Conservation (phyloP, 2,888 invertebrate genomes). For the Vannuccia rotundouncinata region DNA sequence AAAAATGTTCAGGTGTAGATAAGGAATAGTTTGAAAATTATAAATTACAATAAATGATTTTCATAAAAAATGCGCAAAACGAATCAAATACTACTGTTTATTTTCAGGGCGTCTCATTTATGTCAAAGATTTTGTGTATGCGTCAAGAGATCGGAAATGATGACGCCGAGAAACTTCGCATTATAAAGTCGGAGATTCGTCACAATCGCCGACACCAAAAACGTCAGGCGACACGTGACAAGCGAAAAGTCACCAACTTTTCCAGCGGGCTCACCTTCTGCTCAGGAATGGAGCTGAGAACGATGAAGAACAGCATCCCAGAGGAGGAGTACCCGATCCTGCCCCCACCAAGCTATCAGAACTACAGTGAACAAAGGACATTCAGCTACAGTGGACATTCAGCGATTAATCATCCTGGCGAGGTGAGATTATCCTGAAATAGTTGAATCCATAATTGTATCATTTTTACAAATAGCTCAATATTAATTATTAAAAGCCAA, state of each 20-base stretch:
- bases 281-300: not conserved
- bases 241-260: not conserved
- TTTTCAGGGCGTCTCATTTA: not conserved
- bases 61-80: not conserved
- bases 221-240: not conserved
- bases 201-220: slow-evolving; percentile 36
- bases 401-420: not conserved
- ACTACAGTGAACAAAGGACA: not conserved
- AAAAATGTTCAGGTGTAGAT: too few species aligned
- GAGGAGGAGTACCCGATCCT: slow-evolving; percentile 6
- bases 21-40: too few species aligned
- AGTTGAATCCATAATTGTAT: too few species aligned
- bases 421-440: not conserved
- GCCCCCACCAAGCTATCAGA: slow-evolving; percentile 6
- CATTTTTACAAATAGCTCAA: too few species aligned
- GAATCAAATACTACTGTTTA: not conserved
- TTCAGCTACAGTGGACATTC: not conserved
- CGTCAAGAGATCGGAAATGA: slow-evolving; percentile 29
- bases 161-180: slow-evolving; percentile 36
- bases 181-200: slow-evolving; percentile 38
- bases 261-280: not conserved
- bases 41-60: not conserved
- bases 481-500: too few species aligned
- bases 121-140: slow-evolving; percentile 37
- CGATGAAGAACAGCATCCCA: not conserved